Evolutionary conservation across 2,797 vertebrate species (phyloP).

Genomic region (Bovichtus variegatus): DNA sequence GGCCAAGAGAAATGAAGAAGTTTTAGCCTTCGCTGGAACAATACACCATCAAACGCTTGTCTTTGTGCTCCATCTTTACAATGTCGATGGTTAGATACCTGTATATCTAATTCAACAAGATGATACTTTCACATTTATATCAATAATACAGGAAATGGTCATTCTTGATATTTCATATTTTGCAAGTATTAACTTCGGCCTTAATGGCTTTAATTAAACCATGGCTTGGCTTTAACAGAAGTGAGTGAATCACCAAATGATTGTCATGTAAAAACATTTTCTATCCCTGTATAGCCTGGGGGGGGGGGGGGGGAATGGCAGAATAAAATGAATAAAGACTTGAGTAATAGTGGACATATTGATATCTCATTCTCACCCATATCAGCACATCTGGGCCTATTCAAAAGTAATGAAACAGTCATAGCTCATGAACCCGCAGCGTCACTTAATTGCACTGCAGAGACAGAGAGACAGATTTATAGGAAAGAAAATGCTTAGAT

Average conservation of each 20-base stretch:
- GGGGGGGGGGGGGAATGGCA: slow-evolving; percentile 19
- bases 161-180: background rate
- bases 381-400: slow-evolving; percentile 48
- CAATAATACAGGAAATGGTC: background rate
- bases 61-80: background rate
- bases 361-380: slow-evolving; percentile 42
- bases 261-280: slow-evolving; percentile 2
- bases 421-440: slow-evolving; percentile 41
- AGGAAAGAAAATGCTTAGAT: slow-evolving; percentile 31
- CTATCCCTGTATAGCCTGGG: background rate
- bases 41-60: background rate
- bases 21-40: background rate
- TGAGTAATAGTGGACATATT: slow-evolving; percentile 26
- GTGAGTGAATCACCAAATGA: slow-evolving; percentile 12
- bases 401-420: slow-evolving; percentile 65
- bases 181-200: background rate
- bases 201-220: slow-evolving; percentile 1
- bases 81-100: background rate
- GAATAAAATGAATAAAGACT: slow-evolving; percentile 49
- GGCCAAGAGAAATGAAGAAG: background rate
- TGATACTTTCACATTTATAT: background rate
- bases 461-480: slow-evolving; percentile 21
- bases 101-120: background rate
- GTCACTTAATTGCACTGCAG: slow-evolving; percentile 50
- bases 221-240: background rate